Evolutionary conservation across 2,113 vertebrate species (phyloP).

Genomic region (Verasper variegatus): DNA sequence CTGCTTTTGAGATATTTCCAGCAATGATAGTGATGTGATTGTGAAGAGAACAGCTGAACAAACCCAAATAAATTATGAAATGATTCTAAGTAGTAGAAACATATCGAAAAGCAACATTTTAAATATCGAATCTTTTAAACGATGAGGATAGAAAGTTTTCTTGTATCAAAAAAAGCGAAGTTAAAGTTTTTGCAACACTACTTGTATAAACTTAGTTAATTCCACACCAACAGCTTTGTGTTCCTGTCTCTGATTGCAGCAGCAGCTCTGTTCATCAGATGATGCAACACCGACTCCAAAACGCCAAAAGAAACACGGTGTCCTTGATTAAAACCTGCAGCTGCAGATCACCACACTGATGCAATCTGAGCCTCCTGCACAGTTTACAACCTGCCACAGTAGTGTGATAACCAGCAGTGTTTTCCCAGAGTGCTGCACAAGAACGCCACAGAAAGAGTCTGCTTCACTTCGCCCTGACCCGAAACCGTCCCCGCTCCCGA

Average conservation of each 20-base stretch:
- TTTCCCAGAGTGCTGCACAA: background rate
- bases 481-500: no score
- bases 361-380: conserved; percentile 11
- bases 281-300: conserved; percentile 1
- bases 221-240: background rate
- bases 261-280: background rate
- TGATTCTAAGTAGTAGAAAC: no score
- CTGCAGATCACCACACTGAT: conserved; percentile 21
- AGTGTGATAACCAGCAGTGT: background rate
- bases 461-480: no score
- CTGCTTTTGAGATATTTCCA: no score
- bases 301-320: background rate
- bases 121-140: no score
- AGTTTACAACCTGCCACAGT: background rate
- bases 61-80: no score
- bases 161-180: no score
- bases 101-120: no score
- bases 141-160: no score
- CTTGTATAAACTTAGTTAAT: conserved; percentile 18
- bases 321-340: conserved; percentile 17
- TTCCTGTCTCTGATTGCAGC: background rate
- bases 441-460: background rate
- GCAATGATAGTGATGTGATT: no score
- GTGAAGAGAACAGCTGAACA: no score
- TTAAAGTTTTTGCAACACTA: background rate